These are phyloP conservation scores for Ardeotis arabs DNA, from an alignment of 2,113 vertebrate species.

Conservation along the genomic window DNA sequence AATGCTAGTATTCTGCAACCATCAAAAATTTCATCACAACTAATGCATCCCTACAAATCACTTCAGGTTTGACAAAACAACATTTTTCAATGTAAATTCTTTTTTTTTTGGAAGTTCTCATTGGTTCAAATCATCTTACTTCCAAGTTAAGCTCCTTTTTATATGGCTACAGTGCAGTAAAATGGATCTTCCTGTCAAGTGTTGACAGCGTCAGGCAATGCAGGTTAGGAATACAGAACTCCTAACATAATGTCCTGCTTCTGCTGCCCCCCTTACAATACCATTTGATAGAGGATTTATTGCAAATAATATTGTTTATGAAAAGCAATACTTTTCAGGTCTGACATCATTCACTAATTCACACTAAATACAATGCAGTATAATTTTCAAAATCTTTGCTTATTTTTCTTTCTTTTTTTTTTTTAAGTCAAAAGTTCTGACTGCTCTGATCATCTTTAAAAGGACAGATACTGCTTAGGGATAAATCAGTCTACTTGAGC, in stretches of 20 bases:
- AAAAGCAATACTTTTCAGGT: neutral
- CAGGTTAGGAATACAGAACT: neutral
- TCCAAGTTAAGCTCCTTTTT: neutral
- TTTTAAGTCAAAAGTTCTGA: neutral
- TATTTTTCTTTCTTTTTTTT: neutral
- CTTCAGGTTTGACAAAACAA: neutral
- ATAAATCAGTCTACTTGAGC: neutral
- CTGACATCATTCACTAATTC: neutral
- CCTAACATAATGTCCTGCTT: neutral
- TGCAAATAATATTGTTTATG: neutral
- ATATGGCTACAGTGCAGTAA: neutral
- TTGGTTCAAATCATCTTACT: neutral
- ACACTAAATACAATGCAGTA: neutral
- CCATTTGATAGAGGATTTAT: neutral
- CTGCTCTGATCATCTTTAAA: neutral
- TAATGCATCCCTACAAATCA: neutral
- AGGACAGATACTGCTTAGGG: neutral
- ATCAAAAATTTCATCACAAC: slow-evolving; percentile 6
- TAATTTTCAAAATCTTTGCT: neutral
- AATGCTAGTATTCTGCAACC: neutral
- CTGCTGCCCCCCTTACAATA: neutral
- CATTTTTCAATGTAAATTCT: neutral
- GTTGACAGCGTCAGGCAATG: neutral
- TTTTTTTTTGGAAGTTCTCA: neutral
- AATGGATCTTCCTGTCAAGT: neutral